Evolutionary conservation across 2,113 vertebrate genomes (phyloP).

Genomic region (Artemisiospiza belli): DNA sequence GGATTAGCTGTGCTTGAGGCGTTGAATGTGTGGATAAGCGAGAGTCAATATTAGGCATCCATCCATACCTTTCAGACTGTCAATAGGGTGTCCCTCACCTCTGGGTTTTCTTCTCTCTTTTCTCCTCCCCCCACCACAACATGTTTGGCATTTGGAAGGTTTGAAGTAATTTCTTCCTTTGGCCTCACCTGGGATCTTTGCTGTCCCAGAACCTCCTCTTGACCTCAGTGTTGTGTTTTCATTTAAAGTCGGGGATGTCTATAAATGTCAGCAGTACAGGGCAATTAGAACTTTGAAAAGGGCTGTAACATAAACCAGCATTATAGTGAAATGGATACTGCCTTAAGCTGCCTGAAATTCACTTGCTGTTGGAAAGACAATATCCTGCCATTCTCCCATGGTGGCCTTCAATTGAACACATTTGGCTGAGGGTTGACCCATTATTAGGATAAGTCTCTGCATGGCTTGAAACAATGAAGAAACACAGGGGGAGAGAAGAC

Average conservation of each 20-base stretch:
- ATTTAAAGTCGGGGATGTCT: constrained; percentile 82
- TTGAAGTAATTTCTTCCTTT: constrained; percentile 80
- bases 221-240: constrained; percentile 86
- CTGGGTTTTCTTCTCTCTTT: constrained; percentile 36
- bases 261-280: constrained; percentile 84
- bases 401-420: constrained; percentile 83
- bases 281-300: constrained; percentile 88
- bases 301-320: constrained; percentile 86
- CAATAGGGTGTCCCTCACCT: constrained; percentile 61
- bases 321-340: constrained; percentile 84
- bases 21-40: constrained; percentile 10
- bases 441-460: constrained; percentile 80
- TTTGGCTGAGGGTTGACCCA: constrained; percentile 79
- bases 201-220: constrained; percentile 80
- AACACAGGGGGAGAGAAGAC: constrained; percentile 69
- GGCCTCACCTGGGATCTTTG: constrained; percentile 81
- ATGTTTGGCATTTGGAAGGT: constrained; percentile 76
- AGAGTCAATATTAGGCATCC: constrained; percentile 55
- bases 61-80: constrained; percentile 41
- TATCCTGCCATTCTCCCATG: constrained; percentile 85
- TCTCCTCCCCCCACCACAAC: constrained; percentile 10
- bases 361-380: constrained; percentile 87
- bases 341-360: constrained; percentile 83
- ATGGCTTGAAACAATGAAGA: constrained; percentile 79
- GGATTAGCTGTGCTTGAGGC: constrained; percentile 29